These are phyloP conservation scores for Atta colombica DNA, from an alignment of 1,140 invertebrate genomes.

Conservation along the genomic window DNA sequence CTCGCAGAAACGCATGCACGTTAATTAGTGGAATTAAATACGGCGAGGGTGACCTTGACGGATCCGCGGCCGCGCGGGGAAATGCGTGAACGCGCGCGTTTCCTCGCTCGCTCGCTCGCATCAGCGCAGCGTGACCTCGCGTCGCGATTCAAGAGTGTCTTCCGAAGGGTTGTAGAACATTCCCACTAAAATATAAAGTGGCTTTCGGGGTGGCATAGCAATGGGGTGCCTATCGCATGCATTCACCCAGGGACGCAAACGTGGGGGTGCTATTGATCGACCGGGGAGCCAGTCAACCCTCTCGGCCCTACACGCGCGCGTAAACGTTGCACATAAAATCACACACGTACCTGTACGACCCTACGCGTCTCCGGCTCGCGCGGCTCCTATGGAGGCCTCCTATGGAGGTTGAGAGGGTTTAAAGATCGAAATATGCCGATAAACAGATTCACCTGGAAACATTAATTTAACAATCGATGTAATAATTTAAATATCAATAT, in stretches of 20 bases:
- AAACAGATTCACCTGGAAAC: background rate
- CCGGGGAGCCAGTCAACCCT: constrained; percentile 84
- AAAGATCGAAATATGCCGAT: constrained; percentile 13
- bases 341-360: constrained; percentile 58
- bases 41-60: constrained; percentile 17
- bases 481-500: too few species aligned
- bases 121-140: background rate
- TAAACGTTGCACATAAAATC: constrained; percentile 73
- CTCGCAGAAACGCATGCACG: constrained; percentile 44
- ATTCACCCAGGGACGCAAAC: constrained; percentile 81
- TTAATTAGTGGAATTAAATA: constrained; percentile 63
- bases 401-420: background rate
- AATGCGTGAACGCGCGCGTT: constrained; percentile 1
- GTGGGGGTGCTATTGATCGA: constrained; percentile 85
- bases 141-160: constrained; percentile 78
- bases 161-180: constrained; percentile 84
- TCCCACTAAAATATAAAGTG: constrained; percentile 86
- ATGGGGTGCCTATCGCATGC: constrained; percentile 84
- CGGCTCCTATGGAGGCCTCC: constrained; percentile 23
- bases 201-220: constrained; percentile 84
- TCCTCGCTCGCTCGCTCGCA: background rate
- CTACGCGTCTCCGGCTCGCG: constrained; percentile 60
- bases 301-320: constrained; percentile 79
- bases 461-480: constrained; percentile 18
- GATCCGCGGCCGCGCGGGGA: constrained; percentile 2